Percentiles rank a stretch among this genome's conserved stretches.
phyloP scores from a whole-genome alignment of 2,113 vertebrate genomes.

The Prolemur simus region DNA sequence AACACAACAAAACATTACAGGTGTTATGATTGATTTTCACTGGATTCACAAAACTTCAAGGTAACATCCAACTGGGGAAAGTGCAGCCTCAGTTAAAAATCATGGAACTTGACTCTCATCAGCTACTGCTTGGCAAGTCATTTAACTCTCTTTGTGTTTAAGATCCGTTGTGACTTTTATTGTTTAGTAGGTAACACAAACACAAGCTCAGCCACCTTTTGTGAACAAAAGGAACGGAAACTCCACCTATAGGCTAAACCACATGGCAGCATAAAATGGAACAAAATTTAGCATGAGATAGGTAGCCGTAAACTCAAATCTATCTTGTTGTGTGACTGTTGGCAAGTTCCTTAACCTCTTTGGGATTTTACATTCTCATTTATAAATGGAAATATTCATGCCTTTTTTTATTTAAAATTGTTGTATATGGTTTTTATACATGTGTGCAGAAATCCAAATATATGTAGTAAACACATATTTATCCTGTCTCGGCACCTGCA shows the following conservation, averaged over 20 bases:
- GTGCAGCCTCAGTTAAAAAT: not conserved
- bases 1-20: not conserved
- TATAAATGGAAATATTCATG: not conserved
- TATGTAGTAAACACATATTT: not conserved
- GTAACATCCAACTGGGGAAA: not conserved
- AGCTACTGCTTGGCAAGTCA: not conserved
- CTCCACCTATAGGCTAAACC: not conserved
- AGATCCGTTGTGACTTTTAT: not conserved
- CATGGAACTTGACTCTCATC: not conserved
- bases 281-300: not conserved
- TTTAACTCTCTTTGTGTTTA: not conserved
- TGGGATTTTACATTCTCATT: not conserved
- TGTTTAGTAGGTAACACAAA: not conserved
- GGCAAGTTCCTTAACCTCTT: not conserved
- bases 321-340: not conserved
- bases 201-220: not conserved
- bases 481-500: not conserved
- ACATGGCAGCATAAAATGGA: not conserved
- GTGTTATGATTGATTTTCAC: slow-evolving; percentile 41
- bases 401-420: slow-evolving; percentile 19
- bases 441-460: not conserved
- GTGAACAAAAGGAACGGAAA: not conserved
- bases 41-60: slow-evolving; percentile 29
- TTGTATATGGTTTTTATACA: not conserved
- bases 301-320: not conserved